phyloP scores from a whole-genome alignment of 1,140 invertebrate species.

The Megalopta genalis region DNA sequence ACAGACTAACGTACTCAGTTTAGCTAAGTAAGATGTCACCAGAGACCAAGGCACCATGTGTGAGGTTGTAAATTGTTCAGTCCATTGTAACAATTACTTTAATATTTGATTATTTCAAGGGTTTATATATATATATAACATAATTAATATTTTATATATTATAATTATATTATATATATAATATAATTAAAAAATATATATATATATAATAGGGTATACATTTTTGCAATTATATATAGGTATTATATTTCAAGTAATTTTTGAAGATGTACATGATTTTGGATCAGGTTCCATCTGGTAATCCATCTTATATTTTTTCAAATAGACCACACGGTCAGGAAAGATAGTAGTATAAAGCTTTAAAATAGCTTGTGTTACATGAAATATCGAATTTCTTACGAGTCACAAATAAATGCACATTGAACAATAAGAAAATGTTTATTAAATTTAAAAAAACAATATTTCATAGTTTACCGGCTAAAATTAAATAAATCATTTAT shows the following conservation, averaged over 20 bases:
- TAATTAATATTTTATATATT: too few relatives aligned
- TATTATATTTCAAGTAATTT: background rate
- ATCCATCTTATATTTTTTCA: background rate
- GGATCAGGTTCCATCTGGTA: background rate
- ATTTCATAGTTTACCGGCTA: too few relatives aligned
- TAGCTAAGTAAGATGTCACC: constrained; percentile 29
- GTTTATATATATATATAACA: background rate
- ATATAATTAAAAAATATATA: too few relatives aligned
- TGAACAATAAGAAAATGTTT: too few relatives aligned
- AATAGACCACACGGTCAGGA: constrained; percentile 4
- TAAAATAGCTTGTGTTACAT: background rate
- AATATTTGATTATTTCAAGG: background rate
- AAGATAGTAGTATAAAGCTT: background rate
- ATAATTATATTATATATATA: too few relatives aligned
- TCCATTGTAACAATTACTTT: background rate
- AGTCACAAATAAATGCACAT: too few relatives aligned
- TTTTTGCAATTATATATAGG: too few relatives aligned
- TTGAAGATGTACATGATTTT: background rate
- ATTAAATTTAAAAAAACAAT: too few relatives aligned
- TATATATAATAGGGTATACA: too few relatives aligned
- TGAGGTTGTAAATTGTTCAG: constrained; percentile 50
- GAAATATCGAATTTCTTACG: too few relatives aligned
- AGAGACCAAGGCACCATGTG: constrained; percentile 48
- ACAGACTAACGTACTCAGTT: constrained; percentile 40
- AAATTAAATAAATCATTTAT: too few relatives aligned